A percentile compares a stretch with the other conserved stretches of the same genome.
Evolutionary conservation across 2,113 vertebrate species (phyloP).

Genomic region (Pogona vitticeps): DNA sequence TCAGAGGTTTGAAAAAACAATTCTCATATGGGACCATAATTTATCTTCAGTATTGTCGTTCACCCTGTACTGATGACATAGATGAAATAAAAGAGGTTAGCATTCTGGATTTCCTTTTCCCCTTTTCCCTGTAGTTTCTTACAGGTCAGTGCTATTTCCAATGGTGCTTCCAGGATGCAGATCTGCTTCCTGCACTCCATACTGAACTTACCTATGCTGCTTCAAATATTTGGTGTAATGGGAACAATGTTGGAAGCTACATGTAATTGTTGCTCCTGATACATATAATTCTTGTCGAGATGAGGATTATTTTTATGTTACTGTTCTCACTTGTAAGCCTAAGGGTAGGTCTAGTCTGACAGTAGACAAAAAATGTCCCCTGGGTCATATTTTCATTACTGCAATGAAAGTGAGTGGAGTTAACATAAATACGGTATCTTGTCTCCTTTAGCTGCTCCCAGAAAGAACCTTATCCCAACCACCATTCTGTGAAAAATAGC

Average conservation of each 20-base stretch:
- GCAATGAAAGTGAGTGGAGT: rapidly evolving
- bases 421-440: rapidly evolving
- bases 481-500: background rate
- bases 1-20: background rate
- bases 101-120: background rate
- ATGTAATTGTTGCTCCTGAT: background rate
- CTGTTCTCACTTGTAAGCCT: background rate
- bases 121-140: background rate
- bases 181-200: no score
- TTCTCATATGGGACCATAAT: background rate
- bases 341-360: background rate
- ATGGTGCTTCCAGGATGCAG: background rate
- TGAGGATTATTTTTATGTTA: background rate
- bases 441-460: background rate
- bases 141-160: background rate
- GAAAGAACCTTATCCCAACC: no score
- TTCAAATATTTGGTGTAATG: constrained; percentile 6
- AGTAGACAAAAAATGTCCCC: rapidly evolving
- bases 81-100: background rate
- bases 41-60: background rate
- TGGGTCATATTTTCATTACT: rapidly evolving
- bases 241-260: background rate
- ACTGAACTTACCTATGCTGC: background rate
- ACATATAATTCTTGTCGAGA: background rate
- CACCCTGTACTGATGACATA: background rate